Evolutionary conservation across 1,140 invertebrate species (phyloP), one percentile per base, ranked within the genome.

Genomic region (Hycleus cichorii): DNA sequence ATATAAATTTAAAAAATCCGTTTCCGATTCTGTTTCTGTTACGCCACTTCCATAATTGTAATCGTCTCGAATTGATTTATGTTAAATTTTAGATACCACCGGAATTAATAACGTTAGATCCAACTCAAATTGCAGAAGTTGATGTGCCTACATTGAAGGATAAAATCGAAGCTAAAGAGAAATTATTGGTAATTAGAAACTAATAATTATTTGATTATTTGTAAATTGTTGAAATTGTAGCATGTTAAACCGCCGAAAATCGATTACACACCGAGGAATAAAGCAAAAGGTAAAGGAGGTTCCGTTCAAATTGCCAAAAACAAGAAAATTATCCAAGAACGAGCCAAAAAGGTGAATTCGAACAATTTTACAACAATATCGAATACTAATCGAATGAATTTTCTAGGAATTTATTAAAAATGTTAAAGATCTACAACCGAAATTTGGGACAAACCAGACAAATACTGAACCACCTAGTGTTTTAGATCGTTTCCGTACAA

Each of bases 71-170:
- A 25, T 53, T 47, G 49, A 24, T 50, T 27, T 40, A 47, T 46
- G 27, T 27, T 25, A 46, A 39, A 46, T 69, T 76, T 49, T 59
- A 84, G 81, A 90, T 97, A 69, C 93, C 91, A 67, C 83, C 91
- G 2, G 93, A 98, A 66, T 81, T 98, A 57, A 98, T 98, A 59
- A 87, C 87, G 9, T 76, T 98, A 25, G 88, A 98, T 77, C 87
- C 93, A 8, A 77, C 80, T 40, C 79, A 82, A 18, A 83, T 93
- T 60, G 77, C 81, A 10, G 84, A 89, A 73, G 84, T 93, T 11
- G 87, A 93, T 77, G 78, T 88, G 9, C 84, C 87, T 12, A 86
- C 83, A 7, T 69, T 95, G 10, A 80, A 91, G 69, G 85, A 93
- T 42, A 91, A 88, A 75, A 69, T 93, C 47, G 88, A 93, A 65